Evolutionary conservation across 2,797 vertebrate species (phyloP).

Genomic region (Neoniphon sammara): DNA sequence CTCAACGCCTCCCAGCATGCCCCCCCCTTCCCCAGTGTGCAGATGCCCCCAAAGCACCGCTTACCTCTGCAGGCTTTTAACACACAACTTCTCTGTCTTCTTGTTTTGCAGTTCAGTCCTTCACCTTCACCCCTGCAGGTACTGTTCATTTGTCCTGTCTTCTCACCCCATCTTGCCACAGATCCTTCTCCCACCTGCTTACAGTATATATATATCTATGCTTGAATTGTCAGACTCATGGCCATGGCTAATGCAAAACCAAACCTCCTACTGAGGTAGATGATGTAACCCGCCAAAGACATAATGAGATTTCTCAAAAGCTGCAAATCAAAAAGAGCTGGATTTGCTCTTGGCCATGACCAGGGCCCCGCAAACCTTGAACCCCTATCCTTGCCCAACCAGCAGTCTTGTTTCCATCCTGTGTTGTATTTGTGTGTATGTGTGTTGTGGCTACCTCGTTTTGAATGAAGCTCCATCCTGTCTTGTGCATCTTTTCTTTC

Average conservation of each 20-base stretch:
- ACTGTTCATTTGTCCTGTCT: slow-evolving; percentile 91
- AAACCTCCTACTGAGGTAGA: slow-evolving; percentile 14
- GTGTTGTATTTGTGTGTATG: slow-evolving; percentile 57
- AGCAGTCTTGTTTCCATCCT: slow-evolving; percentile 40
- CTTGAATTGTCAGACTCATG: slow-evolving; percentile 50
- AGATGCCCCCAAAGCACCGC: slow-evolving; percentile 69
- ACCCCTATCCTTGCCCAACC: slow-evolving; percentile 31
- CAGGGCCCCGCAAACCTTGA: slow-evolving; percentile 48
- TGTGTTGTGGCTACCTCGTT: slow-evolving; percentile 48
- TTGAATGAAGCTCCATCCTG: slow-evolving; percentile 47
- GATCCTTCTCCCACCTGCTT: slow-evolving; percentile 58
- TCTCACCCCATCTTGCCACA: slow-evolving; percentile 54
- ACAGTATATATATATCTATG: slow-evolving; percentile 37
- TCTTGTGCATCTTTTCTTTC: slow-evolving; percentile 38
- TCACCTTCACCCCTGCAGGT: slow-evolving; percentile 94
- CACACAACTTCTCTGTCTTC: slow-evolving; percentile 90
- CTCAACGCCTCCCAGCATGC: slow-evolving; percentile 25
- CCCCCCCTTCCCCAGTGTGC: slow-evolving; percentile 55
- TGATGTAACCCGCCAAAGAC: neutral
- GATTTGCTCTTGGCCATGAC: slow-evolving; percentile 61
- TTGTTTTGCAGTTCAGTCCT: slow-evolving; percentile 94
- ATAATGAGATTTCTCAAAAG: neutral
- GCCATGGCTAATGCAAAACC: slow-evolving; percentile 64
- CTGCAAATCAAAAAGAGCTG: slow-evolving; percentile 7
- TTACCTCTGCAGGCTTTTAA: slow-evolving; percentile 83